These are phyloP conservation scores for Pristionchus japonicus DNA, from an alignment of 2,888 invertebrate species.

Conservation along the genomic window DNA sequence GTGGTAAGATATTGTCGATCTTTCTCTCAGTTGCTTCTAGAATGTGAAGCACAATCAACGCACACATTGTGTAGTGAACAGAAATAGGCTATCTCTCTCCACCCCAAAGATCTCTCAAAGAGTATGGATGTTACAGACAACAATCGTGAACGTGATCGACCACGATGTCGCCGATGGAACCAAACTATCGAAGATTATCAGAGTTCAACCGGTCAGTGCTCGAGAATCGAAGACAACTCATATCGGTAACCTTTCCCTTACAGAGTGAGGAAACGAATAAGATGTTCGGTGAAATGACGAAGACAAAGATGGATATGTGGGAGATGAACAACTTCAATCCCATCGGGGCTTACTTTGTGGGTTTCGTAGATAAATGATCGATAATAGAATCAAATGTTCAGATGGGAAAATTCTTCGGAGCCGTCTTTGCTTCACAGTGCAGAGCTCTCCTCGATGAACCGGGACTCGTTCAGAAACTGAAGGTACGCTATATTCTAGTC, in stretches of 20 bases:
- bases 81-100: neutral
- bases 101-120: too few species aligned
- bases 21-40: neutral
- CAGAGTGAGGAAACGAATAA: neutral
- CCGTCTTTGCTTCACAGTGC: neutral
- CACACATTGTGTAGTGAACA: neutral
- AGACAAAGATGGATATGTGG: neutral
- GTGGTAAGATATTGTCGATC: neutral
- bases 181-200: neutral
- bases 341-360: neutral
- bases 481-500: neutral
- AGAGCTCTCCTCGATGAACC: constrained; percentile 19
- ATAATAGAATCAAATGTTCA: too few species aligned
- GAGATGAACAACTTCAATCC: constrained; percentile 17
- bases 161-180: neutral
- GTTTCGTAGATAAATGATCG: neutral
- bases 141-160: neutral
- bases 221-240: too few species aligned
- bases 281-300: neutral
- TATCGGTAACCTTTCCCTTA: too few species aligned
- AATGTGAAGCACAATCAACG: neutral
- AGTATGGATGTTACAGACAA: constrained; percentile 4
- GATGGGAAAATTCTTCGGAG: constrained; percentile 22
- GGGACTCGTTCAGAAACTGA: neutral
- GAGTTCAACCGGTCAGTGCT: neutral